Conservation (phyloP, 2,113 vertebrate genomes). For the Clupea harengus region DNA sequence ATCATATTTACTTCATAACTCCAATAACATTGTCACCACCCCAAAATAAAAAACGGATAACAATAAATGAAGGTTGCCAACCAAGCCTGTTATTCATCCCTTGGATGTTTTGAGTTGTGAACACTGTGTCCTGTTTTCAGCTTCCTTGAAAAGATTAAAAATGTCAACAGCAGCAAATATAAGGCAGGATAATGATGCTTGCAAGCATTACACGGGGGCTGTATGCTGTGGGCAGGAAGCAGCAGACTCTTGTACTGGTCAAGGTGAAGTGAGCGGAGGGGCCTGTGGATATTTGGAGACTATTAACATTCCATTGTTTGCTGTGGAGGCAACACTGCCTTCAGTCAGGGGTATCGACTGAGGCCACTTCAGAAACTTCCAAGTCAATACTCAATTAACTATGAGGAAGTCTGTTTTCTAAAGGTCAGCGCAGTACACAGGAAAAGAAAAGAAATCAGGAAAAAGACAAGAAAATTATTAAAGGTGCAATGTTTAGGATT, state of each 20-base stretch:
- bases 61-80: background rate
- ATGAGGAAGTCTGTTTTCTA: background rate
- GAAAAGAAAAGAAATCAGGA: background rate
- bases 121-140: background rate
- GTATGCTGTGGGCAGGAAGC: background rate
- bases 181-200: background rate
- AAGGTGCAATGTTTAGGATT: background rate
- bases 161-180: constrained; percentile 37
- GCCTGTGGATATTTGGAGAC: background rate
- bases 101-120: background rate
- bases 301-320: background rate
- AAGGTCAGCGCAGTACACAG: background rate
- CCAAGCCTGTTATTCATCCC: background rate
- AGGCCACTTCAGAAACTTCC: background rate
- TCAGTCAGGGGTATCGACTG: background rate
- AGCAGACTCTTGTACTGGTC: background rate
- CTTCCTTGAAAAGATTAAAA: constrained; percentile 19
- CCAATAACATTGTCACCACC: background rate
- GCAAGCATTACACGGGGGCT: background rate
- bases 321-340: background rate
- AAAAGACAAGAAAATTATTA: background rate
- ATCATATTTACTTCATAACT: background rate
- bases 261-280: background rate
- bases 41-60: background rate
- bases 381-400: constrained; percentile 29